Percentiles rank a stretch among this genome's conserved stretches.
Evolutionary conservation across 2,113 vertebrate genomes (phyloP).

Genomic region (Suricata suricatta): DNA sequence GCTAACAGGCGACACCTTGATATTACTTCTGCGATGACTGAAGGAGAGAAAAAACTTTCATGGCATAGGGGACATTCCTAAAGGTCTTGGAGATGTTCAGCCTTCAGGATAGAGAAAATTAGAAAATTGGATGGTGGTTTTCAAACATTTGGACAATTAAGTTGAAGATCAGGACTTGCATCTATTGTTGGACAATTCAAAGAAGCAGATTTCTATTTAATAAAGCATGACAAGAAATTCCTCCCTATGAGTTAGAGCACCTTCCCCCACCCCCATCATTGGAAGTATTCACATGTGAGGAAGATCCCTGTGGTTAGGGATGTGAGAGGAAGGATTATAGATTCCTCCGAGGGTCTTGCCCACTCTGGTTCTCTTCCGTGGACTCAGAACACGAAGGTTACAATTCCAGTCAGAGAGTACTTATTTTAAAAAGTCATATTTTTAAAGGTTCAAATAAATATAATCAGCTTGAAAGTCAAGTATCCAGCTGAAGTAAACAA

Average conservation of each 20-base stretch:
- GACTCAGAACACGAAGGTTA: neutral
- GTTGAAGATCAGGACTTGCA: neutral
- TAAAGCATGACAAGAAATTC: neutral
- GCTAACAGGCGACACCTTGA: neutral
- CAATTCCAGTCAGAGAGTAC: neutral
- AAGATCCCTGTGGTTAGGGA: neutral
- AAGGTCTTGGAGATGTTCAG: neutral
- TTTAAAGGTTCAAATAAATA: constrained; percentile 4
- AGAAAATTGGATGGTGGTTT: neutral
- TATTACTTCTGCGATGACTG: neutral
- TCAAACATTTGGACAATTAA: neutral
- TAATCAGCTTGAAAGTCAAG: constrained; percentile 35
- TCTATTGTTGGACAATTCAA: neutral
- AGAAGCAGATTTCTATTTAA: neutral
- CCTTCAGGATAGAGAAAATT: neutral
- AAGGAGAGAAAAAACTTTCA: neutral
- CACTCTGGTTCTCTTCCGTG: neutral
- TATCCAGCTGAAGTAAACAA: constrained; percentile 36
- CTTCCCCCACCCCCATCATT: neutral
- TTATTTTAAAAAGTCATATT: neutral
- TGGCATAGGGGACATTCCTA: neutral
- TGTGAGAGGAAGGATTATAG: neutral
- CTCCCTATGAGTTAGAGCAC: neutral
- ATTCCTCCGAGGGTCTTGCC: neutral
- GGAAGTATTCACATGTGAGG: neutral